Conservation (phyloP, 2,888 invertebrate species). For the Carcina quercana region DNA sequence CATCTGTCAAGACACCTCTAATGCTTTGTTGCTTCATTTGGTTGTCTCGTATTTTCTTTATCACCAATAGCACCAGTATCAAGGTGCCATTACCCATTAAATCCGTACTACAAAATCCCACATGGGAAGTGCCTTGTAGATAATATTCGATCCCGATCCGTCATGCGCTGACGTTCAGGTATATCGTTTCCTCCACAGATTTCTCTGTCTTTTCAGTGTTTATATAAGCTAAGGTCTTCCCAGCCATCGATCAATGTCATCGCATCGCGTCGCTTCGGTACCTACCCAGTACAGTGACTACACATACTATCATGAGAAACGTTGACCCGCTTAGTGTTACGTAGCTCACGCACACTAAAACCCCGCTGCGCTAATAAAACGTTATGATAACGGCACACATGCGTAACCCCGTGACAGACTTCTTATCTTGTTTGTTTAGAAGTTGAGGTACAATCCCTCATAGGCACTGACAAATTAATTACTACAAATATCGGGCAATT, state of each 20-base stretch:
- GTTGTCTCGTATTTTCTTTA: too few relatives aligned
- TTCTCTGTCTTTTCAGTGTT: constrained; percentile 53
- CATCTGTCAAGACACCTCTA: too few relatives aligned
- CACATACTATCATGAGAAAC: constrained; percentile 54
- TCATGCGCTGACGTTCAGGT: constrained; percentile 47
- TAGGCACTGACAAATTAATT: constrained; percentile 7
- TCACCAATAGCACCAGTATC: constrained; percentile 2
- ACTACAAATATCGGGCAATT: too few relatives aligned
- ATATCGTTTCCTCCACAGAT: constrained; percentile 35
- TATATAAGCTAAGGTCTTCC: constrained; percentile 56
- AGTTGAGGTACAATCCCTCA: constrained; percentile 14
- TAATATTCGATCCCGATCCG: constrained; percentile 32
- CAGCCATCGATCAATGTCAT: constrained; percentile 67
- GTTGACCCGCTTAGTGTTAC: constrained; percentile 57
- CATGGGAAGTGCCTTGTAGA: constrained; percentile 11
- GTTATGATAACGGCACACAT: constrained; percentile 47
- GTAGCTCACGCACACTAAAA: constrained; percentile 43
- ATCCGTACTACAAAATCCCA: constrained; percentile 3
- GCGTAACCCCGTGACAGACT: constrained; percentile 27
- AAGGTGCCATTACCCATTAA: constrained; percentile 9
- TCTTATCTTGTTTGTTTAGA: constrained; percentile 56
- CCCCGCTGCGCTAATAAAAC: constrained; percentile 32
- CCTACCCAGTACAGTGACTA: too few relatives aligned
- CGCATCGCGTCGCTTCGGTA: too few relatives aligned
- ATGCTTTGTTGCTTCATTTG: too few relatives aligned